Evolutionary conservation across 2,113 vertebrate species (phyloP).

Genomic region (Neofelis nebulosa): DNA sequence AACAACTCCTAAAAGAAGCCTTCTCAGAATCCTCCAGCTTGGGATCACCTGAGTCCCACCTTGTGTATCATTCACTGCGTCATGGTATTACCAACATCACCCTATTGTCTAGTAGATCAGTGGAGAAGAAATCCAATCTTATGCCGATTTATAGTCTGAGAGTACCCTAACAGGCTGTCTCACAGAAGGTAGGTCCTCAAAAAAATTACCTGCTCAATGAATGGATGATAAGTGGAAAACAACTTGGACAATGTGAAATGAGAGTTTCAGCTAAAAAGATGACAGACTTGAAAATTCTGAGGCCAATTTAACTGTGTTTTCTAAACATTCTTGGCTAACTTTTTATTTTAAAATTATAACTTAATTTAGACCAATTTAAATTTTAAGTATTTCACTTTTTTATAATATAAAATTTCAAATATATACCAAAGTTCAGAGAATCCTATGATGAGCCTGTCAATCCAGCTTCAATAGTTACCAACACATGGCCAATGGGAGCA

Average conservation of each 20-base stretch:
- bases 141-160: background rate
- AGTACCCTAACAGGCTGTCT: background rate
- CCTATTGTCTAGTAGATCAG: background rate
- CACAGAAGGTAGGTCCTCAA: background rate
- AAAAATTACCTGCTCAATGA: constrained; percentile 1
- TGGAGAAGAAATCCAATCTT: background rate
- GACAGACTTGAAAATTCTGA: background rate
- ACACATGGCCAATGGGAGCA: background rate
- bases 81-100: background rate
- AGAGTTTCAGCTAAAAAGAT: background rate
- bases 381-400: constrained; percentile 12
- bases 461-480: background rate
- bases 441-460: background rate
- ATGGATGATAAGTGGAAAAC: constrained; percentile 29
- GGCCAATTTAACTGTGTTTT: constrained; percentile 34
- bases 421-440: constrained; percentile 38
- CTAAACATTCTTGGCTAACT: background rate
- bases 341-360: background rate
- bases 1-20: background rate
- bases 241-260: constrained; percentile 9
- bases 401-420: constrained; percentile 33
- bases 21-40: background rate
- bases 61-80: background rate
- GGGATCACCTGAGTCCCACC: background rate
- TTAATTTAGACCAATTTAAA: constrained; percentile 38